A percentile compares a stretch with the other conserved stretches of the same genome.
phyloP scores from a whole-genome alignment of 92 coral and sea anemone species.

The Epizoanthus rinbou region DNA sequence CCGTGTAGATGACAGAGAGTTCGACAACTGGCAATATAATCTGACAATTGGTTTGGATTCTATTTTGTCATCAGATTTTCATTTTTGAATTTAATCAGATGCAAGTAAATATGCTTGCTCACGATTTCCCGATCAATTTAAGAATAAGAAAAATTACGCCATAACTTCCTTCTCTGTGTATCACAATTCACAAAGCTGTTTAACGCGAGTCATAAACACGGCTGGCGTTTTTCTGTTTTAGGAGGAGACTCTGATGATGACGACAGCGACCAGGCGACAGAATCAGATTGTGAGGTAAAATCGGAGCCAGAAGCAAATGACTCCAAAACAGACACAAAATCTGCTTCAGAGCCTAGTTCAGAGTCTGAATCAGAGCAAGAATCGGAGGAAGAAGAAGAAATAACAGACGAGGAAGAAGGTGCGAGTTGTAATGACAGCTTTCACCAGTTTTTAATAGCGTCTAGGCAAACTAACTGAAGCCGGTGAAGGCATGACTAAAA shows the following conservation, averaged over 20 bases:
- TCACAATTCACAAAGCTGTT: background rate
- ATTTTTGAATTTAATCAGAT: too few relatives aligned
- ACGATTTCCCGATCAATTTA: background rate
- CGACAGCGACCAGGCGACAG: background rate
- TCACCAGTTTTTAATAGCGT: background rate
- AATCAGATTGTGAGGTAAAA: constrained; percentile 14
- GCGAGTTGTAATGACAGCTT: constrained; percentile 13
- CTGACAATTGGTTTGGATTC: background rate
- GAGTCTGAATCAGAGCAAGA: constrained; percentile 23
- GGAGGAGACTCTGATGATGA: constrained; percentile 19
- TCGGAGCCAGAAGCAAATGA: constrained; percentile 1
- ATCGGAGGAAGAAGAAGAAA: constrained; percentile 19
- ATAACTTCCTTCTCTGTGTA: background rate
- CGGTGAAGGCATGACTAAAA: too few relatives aligned
- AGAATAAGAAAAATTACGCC: background rate
- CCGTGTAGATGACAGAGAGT: constrained; percentile 36
- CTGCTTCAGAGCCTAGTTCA: constrained; percentile 8
- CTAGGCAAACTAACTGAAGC: too few relatives aligned
- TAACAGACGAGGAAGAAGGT: constrained; percentile 20
- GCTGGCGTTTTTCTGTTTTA: constrained; percentile 45
- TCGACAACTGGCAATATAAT: background rate
- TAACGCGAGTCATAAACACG: constrained; percentile 36
- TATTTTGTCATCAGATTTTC: background rate
- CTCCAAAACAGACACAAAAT: background rate
- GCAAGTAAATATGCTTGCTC: too few relatives aligned